These are phyloP conservation scores for Echinometra lucunter DNA, from an alignment of 53 echinoderm and acorn worm species.

Conservation along the genomic window DNA sequence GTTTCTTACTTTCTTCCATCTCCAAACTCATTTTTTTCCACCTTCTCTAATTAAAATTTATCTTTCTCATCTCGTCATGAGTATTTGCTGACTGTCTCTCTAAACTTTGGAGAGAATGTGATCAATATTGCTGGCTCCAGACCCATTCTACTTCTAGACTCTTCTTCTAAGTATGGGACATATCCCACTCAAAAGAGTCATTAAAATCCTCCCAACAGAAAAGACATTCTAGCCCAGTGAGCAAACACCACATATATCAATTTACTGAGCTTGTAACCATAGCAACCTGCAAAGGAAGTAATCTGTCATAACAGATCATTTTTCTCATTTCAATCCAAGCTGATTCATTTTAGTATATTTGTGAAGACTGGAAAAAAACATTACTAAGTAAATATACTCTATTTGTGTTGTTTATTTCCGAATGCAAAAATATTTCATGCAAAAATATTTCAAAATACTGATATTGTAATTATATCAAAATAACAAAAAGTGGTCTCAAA, in stretches of 20 bases:
- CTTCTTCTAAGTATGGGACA: neutral
- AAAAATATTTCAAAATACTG: too few relatives aligned
- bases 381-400: too few relatives aligned
- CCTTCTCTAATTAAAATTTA: slow-evolving; percentile 1
- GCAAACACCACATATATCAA: slow-evolving; percentile 20
- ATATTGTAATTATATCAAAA: too few relatives aligned
- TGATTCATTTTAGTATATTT: too few relatives aligned
- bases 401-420: too few relatives aligned
- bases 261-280: neutral
- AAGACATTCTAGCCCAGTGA: slow-evolving; percentile 24
- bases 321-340: neutral
- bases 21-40: neutral
- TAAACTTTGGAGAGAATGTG: neutral
- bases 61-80: neutral
- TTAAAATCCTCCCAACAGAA: neutral
- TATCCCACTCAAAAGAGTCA: neutral
- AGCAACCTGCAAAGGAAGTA: neutral
- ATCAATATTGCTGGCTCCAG: slow-evolving; percentile 34
- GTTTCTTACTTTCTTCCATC: neutral
- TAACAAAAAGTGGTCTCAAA: neutral
- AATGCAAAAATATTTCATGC: too few relatives aligned
- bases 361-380: too few relatives aligned
- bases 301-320: neutral
- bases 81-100: slow-evolving; percentile 37
- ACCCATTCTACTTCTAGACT: slow-evolving; percentile 14